phyloP scores from a whole-genome alignment of 2,113 vertebrate species.

The Sigmodon hispidus region DNA sequence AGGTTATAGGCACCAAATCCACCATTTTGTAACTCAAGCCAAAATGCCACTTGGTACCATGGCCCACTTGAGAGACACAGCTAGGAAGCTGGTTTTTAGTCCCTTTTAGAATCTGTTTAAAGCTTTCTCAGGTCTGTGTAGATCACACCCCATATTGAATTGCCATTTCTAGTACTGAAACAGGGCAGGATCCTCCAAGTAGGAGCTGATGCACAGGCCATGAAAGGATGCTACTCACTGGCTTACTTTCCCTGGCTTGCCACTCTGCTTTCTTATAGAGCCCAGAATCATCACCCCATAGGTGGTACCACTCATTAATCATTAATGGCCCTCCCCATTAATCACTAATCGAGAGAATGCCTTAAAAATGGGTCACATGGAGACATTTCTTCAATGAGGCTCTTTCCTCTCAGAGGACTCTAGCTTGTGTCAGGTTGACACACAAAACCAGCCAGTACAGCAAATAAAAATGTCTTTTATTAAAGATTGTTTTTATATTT shows the following conservation, averaged over 20 bases:
- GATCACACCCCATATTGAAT: too few relatives aligned
- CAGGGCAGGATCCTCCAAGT: not conserved
- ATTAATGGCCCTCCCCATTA: accelerated
- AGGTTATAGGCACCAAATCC: too few relatives aligned
- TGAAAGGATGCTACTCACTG: not conserved
- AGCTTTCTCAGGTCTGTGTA: too few relatives aligned
- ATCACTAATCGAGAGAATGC: not conserved
- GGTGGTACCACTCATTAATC: not conserved
- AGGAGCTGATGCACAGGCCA: not conserved
- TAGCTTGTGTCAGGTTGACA: not conserved
- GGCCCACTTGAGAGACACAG: too few relatives aligned
- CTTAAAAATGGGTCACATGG: not conserved
- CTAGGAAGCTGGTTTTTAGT: too few relatives aligned
- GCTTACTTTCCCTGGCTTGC: not conserved
- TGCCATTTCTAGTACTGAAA: too few relatives aligned
- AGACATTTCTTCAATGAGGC: not conserved
- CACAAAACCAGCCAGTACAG: not conserved
- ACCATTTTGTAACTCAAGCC: too few relatives aligned
- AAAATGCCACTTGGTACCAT: too few relatives aligned
- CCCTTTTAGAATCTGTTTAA: too few relatives aligned
- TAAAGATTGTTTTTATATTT: not conserved
- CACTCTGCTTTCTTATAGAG: not conserved
- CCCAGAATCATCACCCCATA: not conserved
- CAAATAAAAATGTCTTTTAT: not conserved
- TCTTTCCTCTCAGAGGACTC: not conserved